phyloP scores from a whole-genome alignment of 2,797 vertebrate species.

The Bovichtus diacanthus region DNA sequence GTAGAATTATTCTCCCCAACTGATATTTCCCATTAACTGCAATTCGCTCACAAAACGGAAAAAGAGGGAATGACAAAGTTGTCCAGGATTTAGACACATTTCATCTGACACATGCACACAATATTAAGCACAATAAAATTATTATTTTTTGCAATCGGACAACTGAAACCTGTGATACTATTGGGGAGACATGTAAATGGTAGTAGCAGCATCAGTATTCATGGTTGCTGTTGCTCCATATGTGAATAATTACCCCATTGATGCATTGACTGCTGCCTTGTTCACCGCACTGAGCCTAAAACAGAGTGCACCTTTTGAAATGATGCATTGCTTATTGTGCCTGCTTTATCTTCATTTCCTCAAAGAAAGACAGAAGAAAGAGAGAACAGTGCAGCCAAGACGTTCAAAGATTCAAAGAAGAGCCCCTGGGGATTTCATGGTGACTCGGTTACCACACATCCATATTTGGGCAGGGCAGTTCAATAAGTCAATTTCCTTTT shows the following conservation, averaged over 20 bases:
- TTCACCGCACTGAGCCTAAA: background rate
- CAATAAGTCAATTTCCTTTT: slow-evolving; percentile 14
- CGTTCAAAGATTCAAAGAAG: background rate
- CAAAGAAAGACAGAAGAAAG: background rate
- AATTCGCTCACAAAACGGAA: background rate
- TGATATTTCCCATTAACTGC: background rate
- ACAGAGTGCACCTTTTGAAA: slow-evolving; percentile 1
- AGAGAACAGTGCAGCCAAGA: background rate
- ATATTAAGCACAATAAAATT: background rate
- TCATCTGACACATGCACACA: background rate
- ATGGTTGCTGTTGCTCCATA: background rate
- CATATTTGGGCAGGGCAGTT: slow-evolving; percentile 31
- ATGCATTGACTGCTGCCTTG: background rate
- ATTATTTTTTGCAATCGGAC: background rate
- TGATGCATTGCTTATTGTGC: background rate
- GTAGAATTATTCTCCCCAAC: too few relatives aligned
- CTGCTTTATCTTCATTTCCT: background rate
- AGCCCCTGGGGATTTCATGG: background rate
- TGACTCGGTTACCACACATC: slow-evolving; percentile 24
- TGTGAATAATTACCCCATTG: background rate
- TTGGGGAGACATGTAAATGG: background rate
- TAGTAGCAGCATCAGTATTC: background rate
- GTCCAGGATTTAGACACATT: too few relatives aligned
- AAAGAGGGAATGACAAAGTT: background rate
- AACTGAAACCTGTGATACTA: background rate